Percentiles rank a stretch among this genome's conserved stretches.
Conservation (phyloP, 2,888 invertebrate genomes). For the Pseudeuparius sepicola region DNA sequence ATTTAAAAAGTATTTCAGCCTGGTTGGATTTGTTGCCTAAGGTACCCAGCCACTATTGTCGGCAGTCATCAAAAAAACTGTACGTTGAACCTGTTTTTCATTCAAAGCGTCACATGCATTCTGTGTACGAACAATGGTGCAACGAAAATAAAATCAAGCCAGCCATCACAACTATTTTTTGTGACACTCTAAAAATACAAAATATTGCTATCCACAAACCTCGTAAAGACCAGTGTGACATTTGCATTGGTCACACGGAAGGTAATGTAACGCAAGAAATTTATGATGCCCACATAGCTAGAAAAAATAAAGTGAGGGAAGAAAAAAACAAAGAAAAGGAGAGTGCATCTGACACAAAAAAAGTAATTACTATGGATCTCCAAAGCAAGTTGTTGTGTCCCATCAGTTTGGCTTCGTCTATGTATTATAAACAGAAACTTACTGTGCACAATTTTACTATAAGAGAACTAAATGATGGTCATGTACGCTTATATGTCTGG, state of each 20-base stretch:
- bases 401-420: slow-evolving; percentile 13
- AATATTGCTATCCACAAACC: slow-evolving; percentile 6
- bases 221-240: slow-evolving; percentile 13
- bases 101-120: slow-evolving; percentile 1
- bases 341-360: slow-evolving; percentile 2
- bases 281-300: background rate
- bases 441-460: slow-evolving; percentile 18
- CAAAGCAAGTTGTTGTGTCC: slow-evolving; percentile 18
- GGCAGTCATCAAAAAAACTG: slow-evolving; percentile 7
- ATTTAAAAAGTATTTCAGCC: background rate
- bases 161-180: background rate
- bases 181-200: background rate
- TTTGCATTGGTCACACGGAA: slow-evolving; percentile 4
- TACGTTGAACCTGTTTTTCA: slow-evolving; percentile 3
- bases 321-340: slow-evolving; percentile 4
- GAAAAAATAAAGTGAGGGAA: slow-evolving; percentile 1
- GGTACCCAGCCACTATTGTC: slow-evolving; percentile 10
- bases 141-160: background rate
- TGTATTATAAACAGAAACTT: slow-evolving; percentile 19
- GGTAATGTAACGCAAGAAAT: background rate
- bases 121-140: slow-evolving; percentile 11
- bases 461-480: slow-evolving; percentile 13
- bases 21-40: slow-evolving; percentile 4
- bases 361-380: slow-evolving; percentile 16
- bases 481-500: slow-evolving; percentile 16